phyloP scores from a whole-genome alignment of 1,140 invertebrate genomes.

The Drosophila pallidifrons region DNA sequence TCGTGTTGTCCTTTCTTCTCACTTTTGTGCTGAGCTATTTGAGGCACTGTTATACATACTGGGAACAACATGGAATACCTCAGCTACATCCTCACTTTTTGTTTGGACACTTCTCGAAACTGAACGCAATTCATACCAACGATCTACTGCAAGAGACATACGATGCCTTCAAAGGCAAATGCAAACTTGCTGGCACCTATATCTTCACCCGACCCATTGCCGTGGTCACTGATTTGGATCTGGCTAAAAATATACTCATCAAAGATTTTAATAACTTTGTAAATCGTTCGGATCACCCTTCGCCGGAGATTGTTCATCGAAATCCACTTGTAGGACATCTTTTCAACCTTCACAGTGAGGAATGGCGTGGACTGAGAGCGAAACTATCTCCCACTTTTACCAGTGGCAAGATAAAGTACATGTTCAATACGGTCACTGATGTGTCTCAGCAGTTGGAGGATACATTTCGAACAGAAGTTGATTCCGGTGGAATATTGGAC shows the following conservation, averaged over 20 bases:
- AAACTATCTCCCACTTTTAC: constrained; percentile 87
- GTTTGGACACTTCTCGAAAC: constrained; percentile 36
- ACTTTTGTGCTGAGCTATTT: constrained; percentile 36
- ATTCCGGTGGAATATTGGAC: constrained; percentile 30
- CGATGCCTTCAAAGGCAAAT: constrained; percentile 51
- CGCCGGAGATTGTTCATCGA: constrained; percentile 11
- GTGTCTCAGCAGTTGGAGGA: constrained; percentile 81
- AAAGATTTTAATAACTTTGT: constrained; percentile 87
- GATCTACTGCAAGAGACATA: constrained; percentile 60
- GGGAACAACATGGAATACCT: constrained; percentile 35
- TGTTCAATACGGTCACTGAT: constrained; percentile 85
- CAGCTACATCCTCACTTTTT: constrained; percentile 47
- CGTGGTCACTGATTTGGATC: constrained; percentile 86
- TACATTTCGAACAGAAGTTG: constrained; percentile 40
- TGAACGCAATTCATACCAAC: constrained; percentile 30
- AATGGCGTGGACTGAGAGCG: constrained; percentile 85
- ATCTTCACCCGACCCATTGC: constrained; percentile 85
- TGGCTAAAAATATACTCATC: constrained; percentile 86
- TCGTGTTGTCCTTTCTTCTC: constrained; percentile 20
- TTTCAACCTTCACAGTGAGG: constrained; percentile 81
- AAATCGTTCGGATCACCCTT: constrained; percentile 60
- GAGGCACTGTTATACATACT: constrained; percentile 42
- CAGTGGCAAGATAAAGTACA: constrained; percentile 86
- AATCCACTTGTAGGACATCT: constrained; percentile 80
- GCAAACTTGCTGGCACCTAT: constrained; percentile 82